phyloP scores from a whole-genome alignment of 2,888 invertebrate genomes.

The Fragum sueziense region DNA sequence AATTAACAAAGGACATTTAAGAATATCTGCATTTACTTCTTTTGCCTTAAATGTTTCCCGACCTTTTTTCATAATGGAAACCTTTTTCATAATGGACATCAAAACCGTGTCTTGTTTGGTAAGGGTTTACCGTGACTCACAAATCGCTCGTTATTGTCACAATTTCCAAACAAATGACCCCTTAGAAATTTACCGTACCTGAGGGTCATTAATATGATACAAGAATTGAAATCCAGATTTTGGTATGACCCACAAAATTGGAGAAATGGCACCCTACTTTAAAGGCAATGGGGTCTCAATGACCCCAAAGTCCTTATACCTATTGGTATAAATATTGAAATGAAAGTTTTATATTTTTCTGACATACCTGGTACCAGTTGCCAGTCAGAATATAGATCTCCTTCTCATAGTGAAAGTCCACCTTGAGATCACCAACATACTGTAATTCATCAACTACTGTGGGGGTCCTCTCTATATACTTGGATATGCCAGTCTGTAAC shows the following conservation, averaged over 20 bases:
- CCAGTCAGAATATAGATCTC: slow-evolving; percentile 56
- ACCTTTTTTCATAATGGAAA: too few species aligned
- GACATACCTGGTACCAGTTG: slow-evolving; percentile 58
- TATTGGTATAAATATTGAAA: too few species aligned
- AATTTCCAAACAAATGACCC: neutral
- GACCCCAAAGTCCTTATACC: too few species aligned
- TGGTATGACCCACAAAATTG: too few species aligned
- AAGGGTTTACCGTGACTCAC: neutral
- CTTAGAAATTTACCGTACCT: neutral
- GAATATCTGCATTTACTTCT: neutral
- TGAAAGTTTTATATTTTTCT: neutral
- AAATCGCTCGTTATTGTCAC: neutral
- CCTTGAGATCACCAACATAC: slow-evolving; percentile 55
- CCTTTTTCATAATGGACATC: neutral
- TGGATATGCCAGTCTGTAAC: slow-evolving; percentile 49
- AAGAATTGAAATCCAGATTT: too few species aligned
- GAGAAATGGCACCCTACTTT: too few species aligned
- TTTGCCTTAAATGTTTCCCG: too few species aligned
- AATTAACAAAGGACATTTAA: too few species aligned
- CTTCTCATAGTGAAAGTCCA: slow-evolving; percentile 50
- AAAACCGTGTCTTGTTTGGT: neutral
- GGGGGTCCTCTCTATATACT: slow-evolving; percentile 48
- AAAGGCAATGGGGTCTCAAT: too few species aligned
- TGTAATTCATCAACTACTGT: slow-evolving; percentile 56
- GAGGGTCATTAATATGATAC: too few species aligned